Evolutionary conservation across 2,888 invertebrate species (phyloP).

Genomic region (Dicranocentrus wangi): DNA sequence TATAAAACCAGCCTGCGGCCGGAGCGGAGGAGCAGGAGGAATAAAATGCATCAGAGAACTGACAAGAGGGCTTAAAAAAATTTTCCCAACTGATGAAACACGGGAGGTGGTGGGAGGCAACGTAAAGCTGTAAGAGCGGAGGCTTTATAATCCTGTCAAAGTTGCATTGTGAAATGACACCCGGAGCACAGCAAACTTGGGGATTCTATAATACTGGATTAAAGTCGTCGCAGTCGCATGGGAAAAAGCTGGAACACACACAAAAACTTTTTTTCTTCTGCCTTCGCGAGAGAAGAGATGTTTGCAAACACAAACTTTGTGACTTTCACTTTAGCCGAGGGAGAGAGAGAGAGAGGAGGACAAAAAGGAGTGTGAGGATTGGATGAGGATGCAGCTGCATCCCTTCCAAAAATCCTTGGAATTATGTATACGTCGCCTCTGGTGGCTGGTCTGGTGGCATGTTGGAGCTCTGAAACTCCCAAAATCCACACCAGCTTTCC

Average conservation of each 20-base stretch:
- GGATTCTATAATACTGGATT: slow-evolving; percentile 46
- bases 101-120: too few relatives aligned
- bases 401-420: neutral
- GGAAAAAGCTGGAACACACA: slow-evolving; percentile 36
- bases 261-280: slow-evolving; percentile 31
- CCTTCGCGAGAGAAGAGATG: neutral
- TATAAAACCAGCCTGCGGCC: too few relatives aligned
- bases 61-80: slow-evolving; percentile 1
- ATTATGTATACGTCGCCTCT: too few relatives aligned
- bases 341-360: slow-evolving; percentile 16
- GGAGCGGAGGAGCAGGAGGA: too few relatives aligned
- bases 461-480: too few relatives aligned
- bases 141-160: slow-evolving; percentile 43
- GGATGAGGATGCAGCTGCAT: neutral
- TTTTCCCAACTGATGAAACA: slow-evolving; percentile 9
- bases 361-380: too few relatives aligned
- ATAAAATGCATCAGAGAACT: neutral
- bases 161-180: slow-evolving; percentile 55
- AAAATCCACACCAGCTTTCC: too few relatives aligned
- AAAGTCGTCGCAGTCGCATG: too few relatives aligned
- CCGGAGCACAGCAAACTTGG: slow-evolving; percentile 18
- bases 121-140: neutral
- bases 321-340: neutral
- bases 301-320: slow-evolving; percentile 27
- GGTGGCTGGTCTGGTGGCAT: too few relatives aligned